Base-by-base conservation (phyloP, 2,888 invertebrate species). In the Priapulus caudatus region DNA sequence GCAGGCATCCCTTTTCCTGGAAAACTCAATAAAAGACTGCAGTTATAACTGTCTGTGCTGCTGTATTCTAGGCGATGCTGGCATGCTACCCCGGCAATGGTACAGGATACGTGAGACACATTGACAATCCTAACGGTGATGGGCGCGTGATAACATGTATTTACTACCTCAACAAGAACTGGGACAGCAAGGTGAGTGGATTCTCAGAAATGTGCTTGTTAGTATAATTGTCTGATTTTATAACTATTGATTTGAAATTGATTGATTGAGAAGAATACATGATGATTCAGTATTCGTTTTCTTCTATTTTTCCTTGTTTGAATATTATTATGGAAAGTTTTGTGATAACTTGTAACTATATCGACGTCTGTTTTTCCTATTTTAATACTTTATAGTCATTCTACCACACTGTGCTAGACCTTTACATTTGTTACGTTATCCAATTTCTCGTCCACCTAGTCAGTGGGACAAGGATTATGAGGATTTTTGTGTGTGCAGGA, bases 91-190 rank as follows among this genome's bases (percentile, higher is more conserved):
- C 95, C 0, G 95, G 93, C 23, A 81, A 83, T 50, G 91, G 91
- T 52, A 83, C 90, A 10, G 87, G 88, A 67, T 97, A 97, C 72
- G 88, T 95, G 51, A 89, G 91, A 72, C 97, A 97, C 72, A 90
- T 97, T 44, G 97, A 97, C 74, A 97, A 97, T 75, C 95, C 97
- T 3, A 90, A 91, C 72, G 81, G 82, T 65, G 97, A 97, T 73
- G 97, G 97, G 18, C 80, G 97, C 59, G 91, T 92, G 68, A 88
- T 97, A 66, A 97, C 97, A 4, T 87, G 91, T 57, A 97, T 97
- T 65, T 97, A 97, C 75, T 97, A 97, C 77, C 80, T 95, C 65
- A 97, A 97, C 74, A 79, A 84, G 66, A 81, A 90, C 74, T 97
- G 95, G 95, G 83, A 89, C 71, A 80, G 83, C 51, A 78, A 80